Evolutionary conservation across 1,140 invertebrate genomes (phyloP).

Genomic region (Diuraphis noxia): DNA sequence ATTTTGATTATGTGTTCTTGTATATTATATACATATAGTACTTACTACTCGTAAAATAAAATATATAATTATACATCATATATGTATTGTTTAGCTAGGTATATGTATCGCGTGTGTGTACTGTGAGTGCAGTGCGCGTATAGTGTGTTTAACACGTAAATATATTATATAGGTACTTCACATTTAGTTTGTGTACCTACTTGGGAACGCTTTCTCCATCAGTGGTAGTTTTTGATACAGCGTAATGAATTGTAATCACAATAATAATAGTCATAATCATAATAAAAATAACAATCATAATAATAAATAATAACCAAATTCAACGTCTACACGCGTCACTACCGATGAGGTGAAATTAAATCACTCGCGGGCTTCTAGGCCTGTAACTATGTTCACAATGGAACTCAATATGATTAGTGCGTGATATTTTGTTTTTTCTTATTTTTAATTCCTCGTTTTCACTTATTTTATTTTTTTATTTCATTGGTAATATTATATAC

Average conservation of each 20-base stretch:
- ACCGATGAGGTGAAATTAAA: slow-evolving; percentile 3
- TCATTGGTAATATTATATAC: too few relatives aligned
- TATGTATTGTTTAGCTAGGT: not conserved
- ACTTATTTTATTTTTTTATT: too few relatives aligned
- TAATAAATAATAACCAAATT: too few relatives aligned
- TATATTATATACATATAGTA: not conserved
- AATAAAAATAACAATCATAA: not conserved
- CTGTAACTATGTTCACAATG: not conserved
- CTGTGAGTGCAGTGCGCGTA: not conserved
- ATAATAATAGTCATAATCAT: not conserved
- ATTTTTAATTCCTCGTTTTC: not conserved
- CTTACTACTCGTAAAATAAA: not conserved
- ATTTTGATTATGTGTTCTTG: not conserved
- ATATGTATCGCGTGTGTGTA: not conserved
- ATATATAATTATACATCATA: not conserved
- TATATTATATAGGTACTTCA: too few relatives aligned
- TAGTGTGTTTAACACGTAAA: not conserved
- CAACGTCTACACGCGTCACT: not conserved
- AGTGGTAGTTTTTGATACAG: not conserved
- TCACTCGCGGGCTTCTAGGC: not conserved
- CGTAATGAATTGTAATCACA: not conserved
- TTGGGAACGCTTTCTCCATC: slow-evolving; percentile 1
- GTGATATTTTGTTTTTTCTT: not conserved
- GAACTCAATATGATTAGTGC: not conserved
- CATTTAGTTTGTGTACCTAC: not conserved